Evolutionary conservation across 2,888 invertebrate genomes (phyloP).

Genomic region (Tethea ocularis): DNA sequence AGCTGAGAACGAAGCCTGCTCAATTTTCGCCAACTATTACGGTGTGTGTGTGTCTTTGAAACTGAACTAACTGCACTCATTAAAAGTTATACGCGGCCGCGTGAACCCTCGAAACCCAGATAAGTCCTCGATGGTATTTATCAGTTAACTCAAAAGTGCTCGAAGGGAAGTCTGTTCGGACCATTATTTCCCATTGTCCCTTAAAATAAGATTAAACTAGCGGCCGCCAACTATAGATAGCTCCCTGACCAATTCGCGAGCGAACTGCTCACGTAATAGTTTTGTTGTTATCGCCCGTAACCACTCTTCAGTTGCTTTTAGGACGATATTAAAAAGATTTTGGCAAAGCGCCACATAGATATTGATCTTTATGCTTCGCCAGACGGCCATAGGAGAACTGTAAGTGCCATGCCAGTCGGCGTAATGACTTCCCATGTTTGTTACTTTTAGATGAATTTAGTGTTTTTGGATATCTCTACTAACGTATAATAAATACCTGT

Average conservation of each 20-base stretch:
- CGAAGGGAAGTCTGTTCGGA: slow-evolving; percentile 59
- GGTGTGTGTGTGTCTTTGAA: slow-evolving; percentile 61
- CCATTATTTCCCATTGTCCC: slow-evolving; percentile 74
- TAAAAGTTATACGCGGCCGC: slow-evolving; percentile 73
- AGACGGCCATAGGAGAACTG: slow-evolving; percentile 75
- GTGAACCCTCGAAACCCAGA: slow-evolving; percentile 63
- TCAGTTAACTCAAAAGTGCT: slow-evolving; percentile 72
- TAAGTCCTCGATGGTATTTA: slow-evolving; percentile 61
- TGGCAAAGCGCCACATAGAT: slow-evolving; percentile 80
- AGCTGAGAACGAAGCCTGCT: slow-evolving; percentile 40
- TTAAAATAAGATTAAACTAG: slow-evolving; percentile 77
- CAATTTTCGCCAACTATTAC: slow-evolving; percentile 56
- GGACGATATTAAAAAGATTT: slow-evolving; percentile 83
- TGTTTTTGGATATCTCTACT: slow-evolving; percentile 55
- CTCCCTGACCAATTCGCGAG: slow-evolving; percentile 66
- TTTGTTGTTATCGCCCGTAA: slow-evolving; percentile 79
- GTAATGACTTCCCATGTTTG: slow-evolving; percentile 82
- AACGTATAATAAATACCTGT: slow-evolving; percentile 57
- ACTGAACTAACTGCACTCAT: slow-evolving; percentile 68
- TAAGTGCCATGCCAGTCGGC: slow-evolving; percentile 74
- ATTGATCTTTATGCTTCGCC: slow-evolving; percentile 82
- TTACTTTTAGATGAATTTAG: slow-evolving; percentile 71
- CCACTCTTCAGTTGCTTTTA: slow-evolving; percentile 76
- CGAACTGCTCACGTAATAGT: slow-evolving; percentile 74
- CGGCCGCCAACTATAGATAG: slow-evolving; percentile 57